Evolutionary conservation across 2,113 vertebrate genomes (phyloP), one percentile per base, ranked within the genome.

Genomic region (Lathamus discolor): DNA sequence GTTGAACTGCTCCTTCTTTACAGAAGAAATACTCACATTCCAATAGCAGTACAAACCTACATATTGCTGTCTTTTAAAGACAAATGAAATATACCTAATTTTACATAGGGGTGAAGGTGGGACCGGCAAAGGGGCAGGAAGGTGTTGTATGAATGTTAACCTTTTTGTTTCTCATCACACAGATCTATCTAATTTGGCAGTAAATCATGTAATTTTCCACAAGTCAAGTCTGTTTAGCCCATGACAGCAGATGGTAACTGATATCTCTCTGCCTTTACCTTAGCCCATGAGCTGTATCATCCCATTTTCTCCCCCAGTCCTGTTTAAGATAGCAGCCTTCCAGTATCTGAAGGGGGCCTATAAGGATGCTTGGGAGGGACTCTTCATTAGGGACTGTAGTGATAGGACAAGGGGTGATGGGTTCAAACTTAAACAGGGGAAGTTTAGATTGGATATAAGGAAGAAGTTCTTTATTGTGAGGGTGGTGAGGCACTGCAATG

Each of bases 51-150:
- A 43, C 25, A 41, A 48, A 85, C 1, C 31, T 35, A 22, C 13
- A 27, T 59, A 55, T 6, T 61, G 33, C 25, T 70, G 14, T 33
- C 37, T 72, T n/a, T 17, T 86, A 12, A 43, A 74, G 27, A 43
- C 11, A 59, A 15, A 13, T 5, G 9, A 54, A 74, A 35, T 7
- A 10, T 23, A 79, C 13, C 15, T 80, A 25, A 10, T 29, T 24
- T 18, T 27, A 63, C 9, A 19, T 6, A 37, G 4, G 4, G 7
- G 15, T 13, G 25, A 13, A 29, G 18, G 10, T 0, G 3, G 24
- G 9, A 10, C 37, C 18, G 44, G 64, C 46, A 9, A 51, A 18
- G 3, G 7, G 11, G 16, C 4, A 5, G 22, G 18, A 39, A 75
- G 11, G 11, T 8, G 7, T 46, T 31, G 37, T 39, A 39, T n/a